Evolutionary conservation across 92 coral and sea anemone genomes (phyloP).

Genomic region (Zoanthus sansibaricus): DNA sequence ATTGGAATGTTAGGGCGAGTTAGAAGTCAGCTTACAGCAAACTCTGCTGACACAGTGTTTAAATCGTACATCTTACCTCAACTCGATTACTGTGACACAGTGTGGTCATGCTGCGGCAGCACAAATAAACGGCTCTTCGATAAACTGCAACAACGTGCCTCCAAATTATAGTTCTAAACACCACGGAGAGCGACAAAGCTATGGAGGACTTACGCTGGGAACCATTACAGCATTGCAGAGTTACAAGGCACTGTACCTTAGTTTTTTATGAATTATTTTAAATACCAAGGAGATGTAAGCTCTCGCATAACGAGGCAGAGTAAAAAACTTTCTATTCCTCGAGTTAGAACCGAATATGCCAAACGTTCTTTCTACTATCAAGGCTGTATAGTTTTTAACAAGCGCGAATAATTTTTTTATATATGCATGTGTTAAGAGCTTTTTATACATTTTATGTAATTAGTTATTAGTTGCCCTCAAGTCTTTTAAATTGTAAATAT

Average conservation of each 20-base stretch:
- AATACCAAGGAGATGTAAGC: conserved; percentile 34
- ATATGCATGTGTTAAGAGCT: too few relatives aligned
- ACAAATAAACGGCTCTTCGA: conserved; percentile 31
- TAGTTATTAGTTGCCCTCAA: too few relatives aligned
- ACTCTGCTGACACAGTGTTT: conserved; percentile 48
- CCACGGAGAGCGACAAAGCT: conserved; percentile 42
- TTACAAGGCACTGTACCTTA: conserved; percentile 50
- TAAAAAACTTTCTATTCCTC: conserved; percentile 17
- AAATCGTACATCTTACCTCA: conserved; percentile 51
- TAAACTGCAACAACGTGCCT: conserved; percentile 56
- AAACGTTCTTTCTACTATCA: too few relatives aligned
- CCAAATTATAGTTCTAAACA: conserved; percentile 23
- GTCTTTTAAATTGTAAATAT: too few relatives aligned
- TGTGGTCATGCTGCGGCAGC: conserved; percentile 58
- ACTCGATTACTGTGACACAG: conserved; percentile 58
- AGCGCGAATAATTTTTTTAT: too few relatives aligned
- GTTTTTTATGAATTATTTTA: conserved; percentile 53
- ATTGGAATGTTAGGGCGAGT: conserved; percentile 53
- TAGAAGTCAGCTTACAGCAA: conserved; percentile 38
- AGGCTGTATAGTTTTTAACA: too few relatives aligned
- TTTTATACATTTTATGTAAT: too few relatives aligned
- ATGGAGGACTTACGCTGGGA: conserved; percentile 43
- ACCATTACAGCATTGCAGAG: conserved; percentile 47
- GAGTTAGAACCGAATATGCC: too few relatives aligned
- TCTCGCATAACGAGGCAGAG: conserved; percentile 60